phyloP scores from a whole-genome alignment of 2,797 vertebrate species.

The Otus scops region DNA sequence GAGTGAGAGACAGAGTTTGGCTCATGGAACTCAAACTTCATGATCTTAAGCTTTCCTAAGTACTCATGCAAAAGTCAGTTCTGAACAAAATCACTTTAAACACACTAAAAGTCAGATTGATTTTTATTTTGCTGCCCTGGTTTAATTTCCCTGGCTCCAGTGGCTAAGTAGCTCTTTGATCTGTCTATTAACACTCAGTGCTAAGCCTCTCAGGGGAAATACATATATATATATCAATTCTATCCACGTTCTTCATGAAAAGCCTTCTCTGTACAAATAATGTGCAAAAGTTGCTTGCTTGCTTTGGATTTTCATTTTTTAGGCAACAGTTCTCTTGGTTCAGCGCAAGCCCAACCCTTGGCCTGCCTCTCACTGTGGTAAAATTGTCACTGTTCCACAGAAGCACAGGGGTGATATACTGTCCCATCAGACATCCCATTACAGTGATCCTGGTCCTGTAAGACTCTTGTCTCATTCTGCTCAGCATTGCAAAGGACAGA shows the following conservation, averaged over 20 bases:
- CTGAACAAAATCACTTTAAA: constrained; percentile 12
- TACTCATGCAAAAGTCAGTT: not conserved
- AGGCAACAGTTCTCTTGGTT: not conserved
- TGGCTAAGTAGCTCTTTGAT: constrained; percentile 16
- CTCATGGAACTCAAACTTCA: not conserved
- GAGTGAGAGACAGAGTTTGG: not conserved
- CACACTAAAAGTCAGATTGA: not conserved
- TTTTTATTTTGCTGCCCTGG: constrained; percentile 24
- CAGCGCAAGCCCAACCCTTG: not conserved
- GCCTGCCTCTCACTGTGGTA: not conserved
- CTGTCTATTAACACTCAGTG: not conserved
- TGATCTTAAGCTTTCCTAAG: not conserved
- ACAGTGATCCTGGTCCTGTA: not conserved
- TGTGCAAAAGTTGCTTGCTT: not conserved
- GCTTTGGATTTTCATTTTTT: not conserved
- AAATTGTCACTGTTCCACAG: not conserved
- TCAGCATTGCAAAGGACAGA: not conserved
- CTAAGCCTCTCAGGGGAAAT: not conserved
- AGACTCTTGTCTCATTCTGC: not conserved
- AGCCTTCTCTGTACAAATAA: not conserved
- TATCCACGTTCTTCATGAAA: not conserved
- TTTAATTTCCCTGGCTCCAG: constrained; percentile 11
- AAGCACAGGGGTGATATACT: not conserved
- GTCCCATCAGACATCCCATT: not conserved
- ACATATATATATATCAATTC: not conserved